phyloP scores from a whole-genome alignment of 2,113 vertebrate species.

The Cephalopterus ornatus region DNA sequence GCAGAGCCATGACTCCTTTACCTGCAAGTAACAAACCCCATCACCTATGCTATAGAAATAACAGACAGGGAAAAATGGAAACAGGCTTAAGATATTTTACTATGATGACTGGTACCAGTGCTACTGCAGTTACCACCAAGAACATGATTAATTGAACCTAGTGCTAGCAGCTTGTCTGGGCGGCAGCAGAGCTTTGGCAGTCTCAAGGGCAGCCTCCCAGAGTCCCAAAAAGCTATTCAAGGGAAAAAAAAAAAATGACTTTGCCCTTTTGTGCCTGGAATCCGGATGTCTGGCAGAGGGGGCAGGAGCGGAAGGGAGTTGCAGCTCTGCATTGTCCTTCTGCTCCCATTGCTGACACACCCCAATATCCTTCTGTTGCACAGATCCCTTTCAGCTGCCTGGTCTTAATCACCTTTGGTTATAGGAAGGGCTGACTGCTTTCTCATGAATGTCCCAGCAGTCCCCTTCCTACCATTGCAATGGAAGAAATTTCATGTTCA shows the following conservation, averaged over 20 bases:
- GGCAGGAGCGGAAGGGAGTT: constrained; percentile 53
- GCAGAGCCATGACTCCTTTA: not conserved
- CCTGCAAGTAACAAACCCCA: not conserved
- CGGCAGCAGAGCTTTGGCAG: constrained; percentile 24
- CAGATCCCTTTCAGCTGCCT: not conserved
- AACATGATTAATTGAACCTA: not conserved
- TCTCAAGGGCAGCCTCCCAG: constrained; percentile 5
- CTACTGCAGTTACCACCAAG: not conserved
- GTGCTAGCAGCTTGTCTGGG: not conserved
- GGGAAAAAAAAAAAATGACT: not conserved
- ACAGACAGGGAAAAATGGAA: not conserved
- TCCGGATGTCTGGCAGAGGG: constrained; percentile 62
- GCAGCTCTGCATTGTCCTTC: constrained; percentile 9
- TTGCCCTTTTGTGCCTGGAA: constrained; percentile 60
- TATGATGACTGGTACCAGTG: not conserved
- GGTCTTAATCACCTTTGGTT: not conserved
- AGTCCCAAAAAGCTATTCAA: constrained; percentile 8
- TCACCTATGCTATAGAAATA: not conserved
- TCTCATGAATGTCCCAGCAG: not conserved
- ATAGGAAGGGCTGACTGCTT: not conserved
- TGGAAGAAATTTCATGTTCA: not conserved
- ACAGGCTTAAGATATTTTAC: not conserved
- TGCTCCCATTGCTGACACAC: not conserved
- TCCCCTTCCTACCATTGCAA: not conserved
- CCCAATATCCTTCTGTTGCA: not conserved